Percentiles rank a stretch among this genome's conserved stretches.
Evolutionary conservation across 23 tunicate genomes (phyloP).

Genomic region (Oikopleura albicans): DNA sequence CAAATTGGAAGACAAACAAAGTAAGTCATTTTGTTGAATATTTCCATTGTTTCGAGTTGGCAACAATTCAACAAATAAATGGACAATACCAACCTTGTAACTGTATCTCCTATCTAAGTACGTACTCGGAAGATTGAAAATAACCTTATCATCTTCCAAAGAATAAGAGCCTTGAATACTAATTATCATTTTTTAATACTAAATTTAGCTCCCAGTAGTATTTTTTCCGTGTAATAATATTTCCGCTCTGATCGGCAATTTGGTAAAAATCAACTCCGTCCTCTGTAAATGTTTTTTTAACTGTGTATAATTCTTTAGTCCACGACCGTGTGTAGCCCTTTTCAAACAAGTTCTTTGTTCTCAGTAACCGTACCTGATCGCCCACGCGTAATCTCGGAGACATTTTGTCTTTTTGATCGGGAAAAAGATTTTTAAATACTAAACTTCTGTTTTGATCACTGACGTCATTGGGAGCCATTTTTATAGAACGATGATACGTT

Average conservation of each 20-base stretch:
- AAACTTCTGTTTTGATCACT: neutral
- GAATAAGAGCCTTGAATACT: neutral
- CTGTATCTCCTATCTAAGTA: neutral
- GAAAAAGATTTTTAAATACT: neutral
- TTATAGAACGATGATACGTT: neutral
- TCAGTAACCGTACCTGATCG: neutral
- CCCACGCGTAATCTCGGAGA: neutral
- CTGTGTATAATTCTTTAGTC: neutral
- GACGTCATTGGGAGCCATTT: neutral
- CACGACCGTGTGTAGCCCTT: neutral
- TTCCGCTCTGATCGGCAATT: neutral
- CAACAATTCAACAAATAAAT: too few relatives aligned
- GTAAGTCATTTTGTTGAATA: too few relatives aligned
- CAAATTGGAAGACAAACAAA: neutral
- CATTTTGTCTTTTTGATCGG: neutral
- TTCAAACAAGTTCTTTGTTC: neutral
- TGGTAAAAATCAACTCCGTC: neutral
- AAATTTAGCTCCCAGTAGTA: neutral
- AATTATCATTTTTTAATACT: neutral
- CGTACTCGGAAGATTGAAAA: neutral
- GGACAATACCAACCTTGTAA: neutral
- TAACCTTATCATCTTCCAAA: neutral
- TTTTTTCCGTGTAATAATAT: neutral
- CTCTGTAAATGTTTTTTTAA: neutral
- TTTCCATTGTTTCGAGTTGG: too few relatives aligned